Conservation (phyloP, 2,113 vertebrate genomes). For the Corydoras sp. region DNA sequence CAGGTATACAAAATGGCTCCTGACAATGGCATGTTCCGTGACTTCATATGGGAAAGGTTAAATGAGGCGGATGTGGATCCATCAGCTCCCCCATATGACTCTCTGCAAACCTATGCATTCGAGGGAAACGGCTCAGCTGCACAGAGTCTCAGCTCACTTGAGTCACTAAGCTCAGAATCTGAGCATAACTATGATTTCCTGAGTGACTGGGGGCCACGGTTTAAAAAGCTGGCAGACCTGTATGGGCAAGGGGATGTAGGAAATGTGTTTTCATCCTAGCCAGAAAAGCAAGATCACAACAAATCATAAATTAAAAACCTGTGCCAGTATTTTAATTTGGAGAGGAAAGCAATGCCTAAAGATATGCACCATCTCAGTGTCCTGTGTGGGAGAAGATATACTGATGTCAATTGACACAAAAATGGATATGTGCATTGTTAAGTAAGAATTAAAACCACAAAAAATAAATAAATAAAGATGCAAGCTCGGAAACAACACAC, state of each 20-base stretch:
- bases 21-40: constrained; percentile 80
- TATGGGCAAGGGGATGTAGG: constrained; percentile 70
- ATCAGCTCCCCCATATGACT: constrained; percentile 78
- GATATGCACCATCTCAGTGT: constrained; percentile 1
- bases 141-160: constrained; percentile 80
- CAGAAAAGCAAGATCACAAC: not conserved
- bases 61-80: constrained; percentile 79
- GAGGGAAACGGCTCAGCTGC: constrained; percentile 79
- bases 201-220: constrained; percentile 85
- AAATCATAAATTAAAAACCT: not conserved
- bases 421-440: constrained; percentile 14
- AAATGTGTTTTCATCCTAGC: constrained; percentile 75
- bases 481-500: constrained; percentile 25
- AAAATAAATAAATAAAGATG: constrained; percentile 13
- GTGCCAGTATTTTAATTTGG: not conserved
- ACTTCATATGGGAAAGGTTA: constrained; percentile 82
- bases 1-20: constrained; percentile 70
- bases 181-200: constrained; percentile 87
- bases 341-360: not conserved
- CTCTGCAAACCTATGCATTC: constrained; percentile 82
- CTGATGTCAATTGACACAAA: constrained; percentile 32
- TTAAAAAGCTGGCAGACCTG: constrained; percentile 84
- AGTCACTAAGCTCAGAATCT: constrained; percentile 79
- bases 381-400: constrained; percentile 23
- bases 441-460: constrained; percentile 32